Conservation (phyloP, 2,888 invertebrate genomes). For the Anodontia alba region DNA sequence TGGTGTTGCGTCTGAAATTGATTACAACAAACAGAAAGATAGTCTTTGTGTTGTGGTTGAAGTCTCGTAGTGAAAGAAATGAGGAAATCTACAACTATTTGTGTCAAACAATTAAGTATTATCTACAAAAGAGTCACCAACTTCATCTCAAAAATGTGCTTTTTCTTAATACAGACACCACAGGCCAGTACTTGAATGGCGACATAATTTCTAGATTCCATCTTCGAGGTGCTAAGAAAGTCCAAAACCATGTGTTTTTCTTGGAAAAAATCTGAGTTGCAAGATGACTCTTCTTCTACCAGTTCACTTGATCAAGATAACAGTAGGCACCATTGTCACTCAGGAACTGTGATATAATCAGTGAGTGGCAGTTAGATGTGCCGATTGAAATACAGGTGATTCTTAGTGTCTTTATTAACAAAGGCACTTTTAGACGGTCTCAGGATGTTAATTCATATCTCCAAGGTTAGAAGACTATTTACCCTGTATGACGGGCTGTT, state of each 20-base stretch:
- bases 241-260: not conserved
- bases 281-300: not conserved
- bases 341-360: no score
- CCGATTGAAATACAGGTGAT: no score
- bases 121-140: not conserved
- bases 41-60: not conserved
- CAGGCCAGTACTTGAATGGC: not conserved
- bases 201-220: not conserved
- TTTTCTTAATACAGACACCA: not conserved
- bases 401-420: no score
- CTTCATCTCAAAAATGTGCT: not conserved
- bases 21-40: not conserved
- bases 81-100: not conserved
- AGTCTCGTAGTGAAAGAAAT: not conserved
- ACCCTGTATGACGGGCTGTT: not conserved
- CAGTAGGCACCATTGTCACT: no score
- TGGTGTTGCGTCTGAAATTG: not conserved
- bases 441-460: no score
- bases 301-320: not conserved
- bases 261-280: not conserved
- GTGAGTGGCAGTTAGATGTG: no score
- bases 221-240: not conserved
- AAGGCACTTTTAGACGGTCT: no score
- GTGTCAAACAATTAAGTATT: not conserved
- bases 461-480: not conserved